A percentile compares a stretch with the other conserved stretches of the same genome.
phyloP scores from a whole-genome alignment of 1,140 invertebrate species.

The Zaprionus ornatus region DNA sequence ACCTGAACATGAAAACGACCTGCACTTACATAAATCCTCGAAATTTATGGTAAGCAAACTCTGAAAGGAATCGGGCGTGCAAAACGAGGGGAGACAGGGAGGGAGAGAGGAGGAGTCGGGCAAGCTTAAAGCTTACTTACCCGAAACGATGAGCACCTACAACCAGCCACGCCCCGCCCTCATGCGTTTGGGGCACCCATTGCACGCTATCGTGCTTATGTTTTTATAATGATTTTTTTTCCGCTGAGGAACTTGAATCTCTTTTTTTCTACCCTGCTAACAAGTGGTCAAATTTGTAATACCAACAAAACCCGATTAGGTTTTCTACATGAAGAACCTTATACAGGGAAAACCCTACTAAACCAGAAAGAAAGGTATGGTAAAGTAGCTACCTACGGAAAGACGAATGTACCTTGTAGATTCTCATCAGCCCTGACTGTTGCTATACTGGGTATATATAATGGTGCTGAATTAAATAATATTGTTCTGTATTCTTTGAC shows the following conservation, averaged over 20 bases:
- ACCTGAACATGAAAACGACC: conserved; percentile 24
- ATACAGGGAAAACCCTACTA: too few relatives aligned
- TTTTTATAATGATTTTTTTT: neutral
- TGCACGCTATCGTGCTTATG: neutral
- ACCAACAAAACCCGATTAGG: too few relatives aligned
- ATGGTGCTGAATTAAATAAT: too few relatives aligned
- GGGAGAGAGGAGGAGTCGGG: neutral
- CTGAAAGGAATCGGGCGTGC: neutral
- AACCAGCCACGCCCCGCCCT: neutral
- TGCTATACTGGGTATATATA: too few relatives aligned
- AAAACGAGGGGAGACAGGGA: too few relatives aligned
- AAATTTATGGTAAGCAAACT: conserved; percentile 19
- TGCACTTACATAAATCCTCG: conserved; percentile 26
- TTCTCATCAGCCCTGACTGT: too few relatives aligned
- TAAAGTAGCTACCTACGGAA: too few relatives aligned
- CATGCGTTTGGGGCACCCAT: neutral
- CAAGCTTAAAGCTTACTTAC: neutral
- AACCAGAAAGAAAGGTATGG: too few relatives aligned
- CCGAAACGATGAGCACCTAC: neutral
- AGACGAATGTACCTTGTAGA: too few relatives aligned
- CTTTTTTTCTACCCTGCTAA: neutral
- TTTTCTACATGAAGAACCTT: too few relatives aligned
- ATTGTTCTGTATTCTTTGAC: too few relatives aligned
- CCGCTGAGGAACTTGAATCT: neutral
- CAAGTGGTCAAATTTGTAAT: too few relatives aligned